Base-by-base conservation (phyloP, 2,888 invertebrate species). In the Meteorus colon region DNA sequence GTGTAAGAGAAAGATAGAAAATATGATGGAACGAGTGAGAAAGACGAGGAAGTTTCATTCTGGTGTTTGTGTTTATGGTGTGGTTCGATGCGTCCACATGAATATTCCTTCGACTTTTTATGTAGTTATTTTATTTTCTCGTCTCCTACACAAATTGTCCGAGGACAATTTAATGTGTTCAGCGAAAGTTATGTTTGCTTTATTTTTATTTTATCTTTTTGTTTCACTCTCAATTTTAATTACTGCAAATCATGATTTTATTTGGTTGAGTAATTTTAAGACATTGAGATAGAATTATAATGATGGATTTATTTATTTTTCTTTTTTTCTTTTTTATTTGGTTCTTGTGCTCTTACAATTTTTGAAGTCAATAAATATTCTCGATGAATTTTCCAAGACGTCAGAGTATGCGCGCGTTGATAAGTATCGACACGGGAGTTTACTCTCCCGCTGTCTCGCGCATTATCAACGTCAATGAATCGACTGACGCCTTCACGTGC, bases 181-280 rank as follows among this genome's bases (percentile, higher is more conserved):
- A 34, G 59, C 55, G 69, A 70, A 70, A 70, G 69, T 70, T 41
- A n/a, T 65, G 37, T 41, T 66, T 66, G 37, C 41, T 34, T 65
- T 37, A 6, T 37, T 19, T 65, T 37, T 31, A 8, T 45, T 45
- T 45, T 14, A 12, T 14, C 8, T 45, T 67, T 41, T 34, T 2
- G 6, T 14, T 63, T 29, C 31, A 10, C 8, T 62, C 24, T 55
- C 31, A 31, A 29, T 62, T 37, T 41, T 19, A 37, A 65, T 65
- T 65, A 65, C 24, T 34, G 19, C 65, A 0, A 65, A 31, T 63
- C 16, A 31, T 34, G 4, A 63, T 63, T 55, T 5, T 55, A 24
- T 55, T 1, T 24, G 8, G 19, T 55, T 19, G 55, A 55, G n/a
- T 55, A 19, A 55, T 4, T 55, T 55, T 8, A 19, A 19, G 55